These are phyloP conservation scores for Paracanthobrama guichenoti DNA, from an alignment of 2,113 vertebrate species.

Conservation along the genomic window DNA sequence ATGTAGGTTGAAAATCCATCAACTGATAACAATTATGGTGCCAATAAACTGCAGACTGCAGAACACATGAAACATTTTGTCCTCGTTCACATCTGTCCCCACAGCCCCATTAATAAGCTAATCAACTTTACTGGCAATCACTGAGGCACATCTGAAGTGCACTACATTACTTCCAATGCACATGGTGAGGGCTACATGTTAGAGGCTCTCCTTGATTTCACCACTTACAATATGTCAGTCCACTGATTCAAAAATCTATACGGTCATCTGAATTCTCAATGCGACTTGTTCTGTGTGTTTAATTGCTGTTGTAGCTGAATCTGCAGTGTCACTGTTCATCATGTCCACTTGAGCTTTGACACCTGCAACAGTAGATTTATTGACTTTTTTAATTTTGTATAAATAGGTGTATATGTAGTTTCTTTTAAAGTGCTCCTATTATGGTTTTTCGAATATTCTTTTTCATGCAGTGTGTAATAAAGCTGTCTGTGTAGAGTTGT, in stretches of 20 bases:
- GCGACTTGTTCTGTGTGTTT: neutral
- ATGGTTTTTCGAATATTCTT: too few species aligned
- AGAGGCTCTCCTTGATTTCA: neutral
- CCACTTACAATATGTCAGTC: neutral
- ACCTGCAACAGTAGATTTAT: neutral
- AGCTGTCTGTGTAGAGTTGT: too few species aligned
- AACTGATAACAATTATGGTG: neutral
- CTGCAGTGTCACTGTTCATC: neutral
- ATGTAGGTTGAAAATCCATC: neutral
- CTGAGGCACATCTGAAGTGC: slow-evolving; percentile 24
- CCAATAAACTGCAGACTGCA: neutral
- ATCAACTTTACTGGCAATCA: slow-evolving; percentile 2
- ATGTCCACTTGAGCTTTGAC: neutral
- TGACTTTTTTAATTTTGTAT: neutral
- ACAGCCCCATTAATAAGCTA: neutral
- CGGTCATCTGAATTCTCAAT: neutral
- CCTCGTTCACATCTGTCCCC: slow-evolving; percentile 3
- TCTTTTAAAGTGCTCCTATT: neutral
- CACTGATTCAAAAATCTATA: neutral
- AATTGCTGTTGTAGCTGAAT: neutral
- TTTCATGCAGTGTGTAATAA: too few species aligned
- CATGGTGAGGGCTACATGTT: neutral
- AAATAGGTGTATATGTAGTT: neutral
- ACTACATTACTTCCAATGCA: neutral
- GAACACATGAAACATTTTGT: neutral